Conservation (phyloP, 2,888 invertebrate species). For the Drosophila fungiperda region DNA sequence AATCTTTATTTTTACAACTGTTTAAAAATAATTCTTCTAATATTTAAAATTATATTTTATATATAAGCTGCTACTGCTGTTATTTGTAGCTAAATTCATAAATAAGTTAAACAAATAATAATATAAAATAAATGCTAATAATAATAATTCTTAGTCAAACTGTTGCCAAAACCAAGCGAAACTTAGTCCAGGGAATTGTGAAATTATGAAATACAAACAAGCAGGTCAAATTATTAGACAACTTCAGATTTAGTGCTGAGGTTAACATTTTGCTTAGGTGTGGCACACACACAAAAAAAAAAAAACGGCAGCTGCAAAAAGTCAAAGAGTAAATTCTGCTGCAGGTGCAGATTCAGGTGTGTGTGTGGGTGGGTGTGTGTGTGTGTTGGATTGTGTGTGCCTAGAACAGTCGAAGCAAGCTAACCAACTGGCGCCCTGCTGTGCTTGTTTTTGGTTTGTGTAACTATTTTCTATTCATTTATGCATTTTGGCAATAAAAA, state of each 20-base stretch:
- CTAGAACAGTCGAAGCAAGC: not conserved
- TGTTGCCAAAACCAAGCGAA: not conserved
- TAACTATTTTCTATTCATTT: slow-evolving; percentile 80
- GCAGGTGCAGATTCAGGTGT: slow-evolving; percentile 38
- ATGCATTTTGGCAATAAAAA: slow-evolving; percentile 80
- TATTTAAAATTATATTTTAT: not conserved
- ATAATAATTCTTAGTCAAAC: not conserved
- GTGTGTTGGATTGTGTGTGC: slow-evolving; percentile 10
- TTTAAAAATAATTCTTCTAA: not conserved
- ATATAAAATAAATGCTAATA: not conserved
- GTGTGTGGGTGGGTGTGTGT: not conserved
- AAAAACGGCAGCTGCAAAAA: slow-evolving; percentile 43
- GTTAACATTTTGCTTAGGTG: slow-evolving; percentile 55
- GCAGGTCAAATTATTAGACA: slow-evolving; percentile 51
- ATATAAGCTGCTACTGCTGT: not conserved
- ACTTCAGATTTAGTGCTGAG: slow-evolving; percentile 57
- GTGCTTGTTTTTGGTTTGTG: slow-evolving; percentile 41
- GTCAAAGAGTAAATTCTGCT: slow-evolving; percentile 43
- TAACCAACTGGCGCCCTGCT: slow-evolving; percentile 1
- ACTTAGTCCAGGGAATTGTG: slow-evolving; percentile 1
- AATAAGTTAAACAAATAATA: not conserved
- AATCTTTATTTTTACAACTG: not conserved
- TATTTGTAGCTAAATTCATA: not conserved
- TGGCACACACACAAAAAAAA: slow-evolving; percentile 16
- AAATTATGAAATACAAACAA: slow-evolving; percentile 47